Evolutionary conservation across 1,140 invertebrate genomes (phyloP), one percentile per base, ranked within the genome.

Genomic region (Panulirus ornatus): DNA sequence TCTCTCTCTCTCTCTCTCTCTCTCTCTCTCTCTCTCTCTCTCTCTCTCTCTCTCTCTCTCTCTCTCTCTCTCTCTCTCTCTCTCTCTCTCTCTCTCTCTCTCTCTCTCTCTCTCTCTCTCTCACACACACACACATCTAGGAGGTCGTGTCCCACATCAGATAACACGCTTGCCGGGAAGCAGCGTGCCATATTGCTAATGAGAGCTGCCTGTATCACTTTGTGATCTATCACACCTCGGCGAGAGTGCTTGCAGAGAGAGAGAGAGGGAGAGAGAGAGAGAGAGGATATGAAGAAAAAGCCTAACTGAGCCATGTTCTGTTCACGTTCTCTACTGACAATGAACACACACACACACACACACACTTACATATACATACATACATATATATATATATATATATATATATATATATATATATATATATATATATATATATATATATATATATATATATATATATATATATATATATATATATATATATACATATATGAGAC

Each of bases 381-480:
- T 47, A 47, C 14, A 47, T 47, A 47, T 1, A 54, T 1, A 54
- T 54, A 54, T 54, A 54, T 54, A 54, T 54, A 54, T 54, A 54
- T 54, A 54, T 54, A 54, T 54, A 54, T 54, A 54, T 54, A 54
- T 54, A 54, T 54, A 54, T 54, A 1, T 54, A 54, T 54, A 54
- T 54, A 54, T 54, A 54, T 54, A 54, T 54, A 54, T 54, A 54
- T 54, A 54, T 54, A 54, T 54, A 54, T 54, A 54, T 54, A 54
- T 19, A 54, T 54, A 54, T 54, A 54, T 54, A 54, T 54, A 54
- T 54, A 54, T 54, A 54, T 54, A 54, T 54, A 54, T 9, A 54
- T 54, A 54, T 54, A 54, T 54, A 54, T 54, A 54, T 54, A 54
- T 54, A 54, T 54, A 54, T 54, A 54, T 54, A 54, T 54, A 54